Evolutionary conservation across 2,797 vertebrate species (phyloP).

Genomic region (Tarsius wallacei): DNA sequence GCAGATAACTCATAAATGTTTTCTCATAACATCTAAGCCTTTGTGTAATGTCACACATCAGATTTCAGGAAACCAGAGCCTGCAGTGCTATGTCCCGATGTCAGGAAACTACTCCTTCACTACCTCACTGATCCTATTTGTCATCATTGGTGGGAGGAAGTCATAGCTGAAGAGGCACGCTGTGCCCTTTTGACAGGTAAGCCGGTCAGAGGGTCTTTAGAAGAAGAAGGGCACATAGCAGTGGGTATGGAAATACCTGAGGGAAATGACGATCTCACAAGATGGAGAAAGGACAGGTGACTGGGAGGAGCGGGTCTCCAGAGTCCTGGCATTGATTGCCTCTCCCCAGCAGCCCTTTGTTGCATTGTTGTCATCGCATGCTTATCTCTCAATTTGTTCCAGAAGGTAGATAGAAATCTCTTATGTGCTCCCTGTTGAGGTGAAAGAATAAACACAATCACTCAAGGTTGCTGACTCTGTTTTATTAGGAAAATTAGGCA

Average conservation of each 20-base stretch:
- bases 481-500: neutral
- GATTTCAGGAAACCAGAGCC: neutral
- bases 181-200: neutral
- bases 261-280: neutral
- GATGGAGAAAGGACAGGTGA: no score
- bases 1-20: neutral
- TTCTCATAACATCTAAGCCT: neutral
- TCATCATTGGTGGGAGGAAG: neutral
- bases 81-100: neutral
- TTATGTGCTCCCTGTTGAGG: neutral
- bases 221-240: neutral
- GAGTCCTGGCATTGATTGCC: rapidly evolving
- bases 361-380: neutral
- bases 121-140: neutral
- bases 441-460: neutral
- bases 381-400: neutral
- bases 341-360: neutral
- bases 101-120: neutral
- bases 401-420: neutral
- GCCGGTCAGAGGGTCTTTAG: no score
- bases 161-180: neutral
- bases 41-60: neutral
- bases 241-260: neutral
- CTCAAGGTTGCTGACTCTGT: neutral
- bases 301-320: rapidly evolving